phyloP scores from a whole-genome alignment of 2,113 vertebrate genomes.

The Taxidea taxus region DNA sequence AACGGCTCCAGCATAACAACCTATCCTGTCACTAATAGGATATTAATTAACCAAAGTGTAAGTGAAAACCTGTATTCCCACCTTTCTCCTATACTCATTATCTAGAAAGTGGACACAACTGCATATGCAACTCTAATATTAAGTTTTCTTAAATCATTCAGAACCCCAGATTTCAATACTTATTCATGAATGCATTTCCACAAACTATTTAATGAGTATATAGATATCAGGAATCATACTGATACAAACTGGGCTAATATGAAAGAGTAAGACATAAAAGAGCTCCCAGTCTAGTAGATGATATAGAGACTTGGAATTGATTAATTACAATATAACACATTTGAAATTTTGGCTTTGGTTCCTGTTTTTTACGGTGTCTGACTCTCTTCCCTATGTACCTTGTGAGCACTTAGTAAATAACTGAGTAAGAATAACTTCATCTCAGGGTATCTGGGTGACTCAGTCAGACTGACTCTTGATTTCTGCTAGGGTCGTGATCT shows the following conservation, averaged over 20 bases:
- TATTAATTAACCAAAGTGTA: background rate
- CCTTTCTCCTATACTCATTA: background rate
- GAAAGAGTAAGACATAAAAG: background rate
- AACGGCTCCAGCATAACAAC: background rate
- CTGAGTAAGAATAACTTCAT: background rate
- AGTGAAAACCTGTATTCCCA: background rate
- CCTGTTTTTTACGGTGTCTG: background rate
- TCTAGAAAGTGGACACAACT: background rate
- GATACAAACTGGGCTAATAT: background rate
- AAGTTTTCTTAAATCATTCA: background rate
- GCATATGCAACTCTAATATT: background rate
- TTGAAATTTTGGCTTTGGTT: background rate
- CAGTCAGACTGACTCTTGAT: background rate
- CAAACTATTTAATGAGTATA: background rate
- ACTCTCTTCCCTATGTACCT: background rate
- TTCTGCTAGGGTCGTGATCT: background rate
- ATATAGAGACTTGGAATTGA: background rate
- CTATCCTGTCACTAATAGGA: background rate
- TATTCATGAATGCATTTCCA: background rate
- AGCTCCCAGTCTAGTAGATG: fast-evolving
- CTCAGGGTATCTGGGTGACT: background rate
- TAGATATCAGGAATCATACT: background rate
- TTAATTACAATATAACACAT: background rate
- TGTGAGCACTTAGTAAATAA: conserved; percentile 32
- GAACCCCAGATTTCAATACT: background rate